Conservation (phyloP, 1,140 invertebrate genomes). For the Aphelinus atriplicis region DNA sequence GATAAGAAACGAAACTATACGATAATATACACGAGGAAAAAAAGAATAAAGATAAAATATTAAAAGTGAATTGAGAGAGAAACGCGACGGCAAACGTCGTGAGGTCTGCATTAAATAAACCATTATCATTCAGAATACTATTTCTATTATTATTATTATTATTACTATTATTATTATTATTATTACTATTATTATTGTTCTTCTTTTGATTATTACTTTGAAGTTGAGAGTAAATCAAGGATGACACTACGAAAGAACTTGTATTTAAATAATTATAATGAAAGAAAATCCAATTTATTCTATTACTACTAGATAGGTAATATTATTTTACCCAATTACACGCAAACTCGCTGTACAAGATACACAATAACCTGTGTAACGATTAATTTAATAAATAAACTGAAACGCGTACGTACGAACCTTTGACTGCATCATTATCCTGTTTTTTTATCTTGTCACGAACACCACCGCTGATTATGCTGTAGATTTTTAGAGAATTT, state of each 20-base stretch:
- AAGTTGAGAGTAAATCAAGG: conserved; percentile 39
- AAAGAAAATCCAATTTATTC: conserved; percentile 49
- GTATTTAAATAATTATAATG: conserved; percentile 66
- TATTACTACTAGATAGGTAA: conserved; percentile 63
- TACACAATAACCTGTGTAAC: conserved; percentile 65
- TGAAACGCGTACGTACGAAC: conserved; percentile 64
- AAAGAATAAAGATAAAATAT: conserved; percentile 19
- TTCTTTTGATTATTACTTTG: conserved; percentile 44
- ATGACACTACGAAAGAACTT: conserved; percentile 49
- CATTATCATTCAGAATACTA: conserved; percentile 36
- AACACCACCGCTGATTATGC: too few species aligned
- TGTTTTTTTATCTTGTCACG: too few species aligned
- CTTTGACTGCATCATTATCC: conserved; percentile 24
- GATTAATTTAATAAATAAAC: conserved; percentile 68
- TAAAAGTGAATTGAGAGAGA: conserved; percentile 22
- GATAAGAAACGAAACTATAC: conserved; percentile 14
- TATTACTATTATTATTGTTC: conserved; percentile 41
- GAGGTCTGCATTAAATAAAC: conserved; percentile 30
- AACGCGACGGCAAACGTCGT: conserved; percentile 32
- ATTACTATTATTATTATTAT: conserved; percentile 43
- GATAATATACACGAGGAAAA: conserved; percentile 12
- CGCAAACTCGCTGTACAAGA: conserved; percentile 63
- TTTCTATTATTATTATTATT: conserved; percentile 34
- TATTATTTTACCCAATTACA: conserved; percentile 56
- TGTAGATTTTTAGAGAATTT: too few species aligned